Base-by-base conservation (phyloP, 1,140 invertebrate species). In the Drosophila ambigua region DNA sequence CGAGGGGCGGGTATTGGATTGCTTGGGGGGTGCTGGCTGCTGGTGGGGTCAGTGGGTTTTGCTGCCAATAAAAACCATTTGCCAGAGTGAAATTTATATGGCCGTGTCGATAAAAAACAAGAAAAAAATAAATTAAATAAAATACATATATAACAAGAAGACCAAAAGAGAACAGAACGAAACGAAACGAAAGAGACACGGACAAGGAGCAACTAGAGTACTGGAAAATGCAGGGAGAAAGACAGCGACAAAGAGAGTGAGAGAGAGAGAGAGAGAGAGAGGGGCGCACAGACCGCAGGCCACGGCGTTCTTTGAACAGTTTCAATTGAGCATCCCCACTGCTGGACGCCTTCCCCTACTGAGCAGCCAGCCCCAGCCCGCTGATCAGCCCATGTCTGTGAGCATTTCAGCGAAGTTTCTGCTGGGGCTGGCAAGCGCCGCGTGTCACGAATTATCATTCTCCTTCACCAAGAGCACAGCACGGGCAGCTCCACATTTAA, bases 71-170 rank as follows among this genome's bases (percentile, higher is more conserved):
- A 87, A 87, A 87, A 73, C 82, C 82, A 87, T 87, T 87, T 87
- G 78, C 83, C 83, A 88, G 83, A 79, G 66, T 82, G 79, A 87
- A 88, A 87, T 87, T 87, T 87, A 87, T 87, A 87, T 87, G 69
- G 74, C 51, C 78, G 79, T 79, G 75, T 88, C 82, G 76, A 79
- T 88, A 64, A 75, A 85, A 61, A 77, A 20, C 7, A 24, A 11
- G 16, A 44, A 5, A 23, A 41, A 58, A 39, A 48, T 4, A 39
- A 11, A 35, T 3, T 9, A 35, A 2, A 35, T 35, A 9, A 1
- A 9, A 9, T 13, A 39, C 11, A 39, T 35, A 39, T n/a, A 44
- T 23, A 48, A 54, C 15, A 46, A 62, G 43, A 45, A 6, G 52
- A 45, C 28, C 20, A 46, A 46, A 52, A 39, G n/a, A n/a, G n/a